phyloP scores from a whole-genome alignment of 2,113 vertebrate species.

The Ramphastos sulfuratus region DNA sequence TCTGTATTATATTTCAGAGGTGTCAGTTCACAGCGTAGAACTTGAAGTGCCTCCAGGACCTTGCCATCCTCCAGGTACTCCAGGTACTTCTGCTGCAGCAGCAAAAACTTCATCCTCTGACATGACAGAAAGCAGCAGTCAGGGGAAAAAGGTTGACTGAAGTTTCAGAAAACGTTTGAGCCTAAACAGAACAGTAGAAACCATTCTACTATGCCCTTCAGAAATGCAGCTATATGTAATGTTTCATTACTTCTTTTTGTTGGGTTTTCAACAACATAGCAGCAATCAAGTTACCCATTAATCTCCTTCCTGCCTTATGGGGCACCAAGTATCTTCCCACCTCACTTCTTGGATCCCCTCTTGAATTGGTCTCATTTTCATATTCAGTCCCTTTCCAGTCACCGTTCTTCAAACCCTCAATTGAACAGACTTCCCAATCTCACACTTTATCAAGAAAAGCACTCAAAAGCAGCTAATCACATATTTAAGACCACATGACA shows the following conservation, averaged over 20 bases:
- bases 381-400: neutral
- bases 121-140: conserved; percentile 82
- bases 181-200: conserved; percentile 83
- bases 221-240: conserved; percentile 66
- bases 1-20: conserved; percentile 97
- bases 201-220: conserved; percentile 78
- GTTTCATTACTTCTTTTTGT: conserved; percentile 65
- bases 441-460: neutral
- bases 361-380: neutral
- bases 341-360: neutral
- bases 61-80: conserved; percentile 97
- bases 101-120: conserved; percentile 97
- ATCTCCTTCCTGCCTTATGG: neutral
- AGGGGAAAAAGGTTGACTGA: conserved; percentile 81
- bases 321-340: neutral
- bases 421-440: neutral
- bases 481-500: neutral
- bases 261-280: conserved; percentile 11
- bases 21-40: conserved; percentile 92
- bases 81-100: conserved; percentile 98
- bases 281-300: neutral
- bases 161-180: conserved; percentile 83
- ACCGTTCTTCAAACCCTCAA: neutral
- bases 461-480: neutral
- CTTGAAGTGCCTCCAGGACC: conserved; percentile 95